These are phyloP conservation scores for Dryocosmus kuriphilus DNA, from an alignment of 2,888 invertebrate species.

Conservation along the genomic window DNA sequence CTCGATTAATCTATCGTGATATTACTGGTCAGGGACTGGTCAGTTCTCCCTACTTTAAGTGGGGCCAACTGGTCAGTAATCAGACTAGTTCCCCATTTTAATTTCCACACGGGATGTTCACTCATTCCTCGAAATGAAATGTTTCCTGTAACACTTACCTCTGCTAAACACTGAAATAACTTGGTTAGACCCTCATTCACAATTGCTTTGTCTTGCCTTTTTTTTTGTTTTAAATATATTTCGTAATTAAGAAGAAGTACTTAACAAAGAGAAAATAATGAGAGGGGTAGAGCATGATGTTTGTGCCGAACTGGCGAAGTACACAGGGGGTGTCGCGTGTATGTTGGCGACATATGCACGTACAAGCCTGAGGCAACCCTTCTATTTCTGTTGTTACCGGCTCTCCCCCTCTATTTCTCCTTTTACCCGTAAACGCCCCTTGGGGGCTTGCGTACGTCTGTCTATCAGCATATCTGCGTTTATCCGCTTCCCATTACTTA, in stretches of 20 bases:
- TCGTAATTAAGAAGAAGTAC: slow-evolving; percentile 24
- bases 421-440: slow-evolving; percentile 26
- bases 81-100: too few relatives aligned
- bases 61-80: too few relatives aligned
- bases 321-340: slow-evolving; percentile 48
- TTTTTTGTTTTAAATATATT: slow-evolving; percentile 26
- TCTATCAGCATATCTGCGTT: background rate
- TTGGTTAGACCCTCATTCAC: background rate
- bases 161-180: background rate
- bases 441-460: background rate
- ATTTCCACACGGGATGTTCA: too few relatives aligned
- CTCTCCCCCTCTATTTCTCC: slow-evolving; percentile 37
- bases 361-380: slow-evolving; percentile 48
- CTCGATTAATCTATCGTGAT: too few relatives aligned
- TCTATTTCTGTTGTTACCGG: slow-evolving; percentile 48
- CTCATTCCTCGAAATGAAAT: background rate
- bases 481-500: slow-evolving; percentile 6
- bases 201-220: background rate
- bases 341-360: slow-evolving; percentile 53
- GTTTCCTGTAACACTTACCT: slow-evolving; percentile 9
- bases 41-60: too few relatives aligned
- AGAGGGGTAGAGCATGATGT: background rate
- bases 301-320: slow-evolving; percentile 39
- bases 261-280: slow-evolving; percentile 14
- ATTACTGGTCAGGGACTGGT: too few relatives aligned